Percentiles rank a stretch among this genome's conserved stretches.
Conservation (phyloP, 2,113 vertebrate species). For the Petroica traversi region DNA sequence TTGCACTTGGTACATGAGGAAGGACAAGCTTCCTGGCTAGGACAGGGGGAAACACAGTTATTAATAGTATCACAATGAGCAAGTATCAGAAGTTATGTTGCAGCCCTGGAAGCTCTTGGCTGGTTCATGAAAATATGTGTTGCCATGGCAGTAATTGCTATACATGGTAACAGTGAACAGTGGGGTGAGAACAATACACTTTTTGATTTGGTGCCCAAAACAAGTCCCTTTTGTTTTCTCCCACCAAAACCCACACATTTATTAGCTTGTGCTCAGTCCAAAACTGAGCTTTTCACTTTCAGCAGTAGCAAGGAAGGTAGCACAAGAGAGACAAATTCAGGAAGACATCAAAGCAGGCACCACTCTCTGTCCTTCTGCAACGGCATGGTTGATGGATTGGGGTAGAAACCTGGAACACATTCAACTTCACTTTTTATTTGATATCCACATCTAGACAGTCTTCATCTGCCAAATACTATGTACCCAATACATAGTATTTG, state of each 20-base stretch:
- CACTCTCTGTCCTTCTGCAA: not conserved
- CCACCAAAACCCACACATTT: not conserved
- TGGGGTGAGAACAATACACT: conserved; percentile 36
- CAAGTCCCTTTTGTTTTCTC: conserved; percentile 33
- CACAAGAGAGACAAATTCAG: not conserved
- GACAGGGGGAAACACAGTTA: not conserved
- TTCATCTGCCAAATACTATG: not conserved
- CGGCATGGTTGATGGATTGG: rapidly evolving
- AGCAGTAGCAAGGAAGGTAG: not conserved
- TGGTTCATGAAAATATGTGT: conserved; percentile 19
- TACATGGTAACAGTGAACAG: conserved; percentile 22
- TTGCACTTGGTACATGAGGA: conserved; percentile 16
- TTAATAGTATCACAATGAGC: conserved; percentile 58
- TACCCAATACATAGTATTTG: not conserved
- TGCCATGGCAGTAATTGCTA: conserved; percentile 46
- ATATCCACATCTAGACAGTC: not conserved
- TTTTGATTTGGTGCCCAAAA: conserved; percentile 43
- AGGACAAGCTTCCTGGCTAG: conserved; percentile 43
- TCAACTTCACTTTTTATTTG: not conserved
- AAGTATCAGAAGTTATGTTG: conserved; percentile 29
- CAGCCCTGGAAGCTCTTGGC: conserved; percentile 33
- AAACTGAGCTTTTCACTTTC: conserved; percentile 11
- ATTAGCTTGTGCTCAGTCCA: not conserved
- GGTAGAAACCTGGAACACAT: not conserved
- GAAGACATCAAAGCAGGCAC: not conserved